These are phyloP conservation scores for Patella caerulea DNA, from an alignment of 2,888 invertebrate species.

Conservation along the genomic window DNA sequence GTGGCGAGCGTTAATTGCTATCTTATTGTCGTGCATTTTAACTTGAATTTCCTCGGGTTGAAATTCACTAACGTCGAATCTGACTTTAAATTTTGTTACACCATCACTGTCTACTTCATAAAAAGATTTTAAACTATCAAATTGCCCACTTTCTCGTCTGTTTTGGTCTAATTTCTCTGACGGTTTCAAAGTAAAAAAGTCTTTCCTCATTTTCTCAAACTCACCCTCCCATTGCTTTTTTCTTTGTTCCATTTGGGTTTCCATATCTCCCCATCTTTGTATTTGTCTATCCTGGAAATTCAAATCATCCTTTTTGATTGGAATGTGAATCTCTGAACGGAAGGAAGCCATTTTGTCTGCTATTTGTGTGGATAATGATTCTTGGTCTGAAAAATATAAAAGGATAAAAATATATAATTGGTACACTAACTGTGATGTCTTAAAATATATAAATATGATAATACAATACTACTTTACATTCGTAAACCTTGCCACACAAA, in stretches of 20 bases:
- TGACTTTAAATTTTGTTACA: conserved; percentile 57
- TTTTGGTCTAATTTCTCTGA: conserved; percentile 49
- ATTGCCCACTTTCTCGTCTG: conserved; percentile 44
- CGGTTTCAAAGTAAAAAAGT: conserved; percentile 70
- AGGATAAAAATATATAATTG: no score
- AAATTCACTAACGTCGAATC: conserved; percentile 66
- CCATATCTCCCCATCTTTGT: conserved; percentile 65
- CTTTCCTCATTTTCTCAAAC: conserved; percentile 65
- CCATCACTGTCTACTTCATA: conserved; percentile 60
- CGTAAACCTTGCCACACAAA: no score
- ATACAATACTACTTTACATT: no score
- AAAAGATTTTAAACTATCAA: conserved; percentile 53
- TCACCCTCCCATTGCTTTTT: conserved; percentile 66
- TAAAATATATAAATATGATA: no score
- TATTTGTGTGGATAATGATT: no score
- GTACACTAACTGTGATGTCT: no score
- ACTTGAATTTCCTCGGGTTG: conserved; percentile 65
- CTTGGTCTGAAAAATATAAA: no score
- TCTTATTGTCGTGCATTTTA: conserved; percentile 62
- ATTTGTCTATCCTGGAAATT: conserved; percentile 69
- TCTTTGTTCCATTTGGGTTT: conserved; percentile 60
- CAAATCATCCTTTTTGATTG: conserved; percentile 66
- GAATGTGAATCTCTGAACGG: conserved; percentile 69
- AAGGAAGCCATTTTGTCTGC: conserved; percentile 57
- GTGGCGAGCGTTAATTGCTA: conserved; percentile 61